These are phyloP conservation scores for Indicator maculatus DNA, from an alignment of 2,113 vertebrate species.

Conservation along the genomic window DNA sequence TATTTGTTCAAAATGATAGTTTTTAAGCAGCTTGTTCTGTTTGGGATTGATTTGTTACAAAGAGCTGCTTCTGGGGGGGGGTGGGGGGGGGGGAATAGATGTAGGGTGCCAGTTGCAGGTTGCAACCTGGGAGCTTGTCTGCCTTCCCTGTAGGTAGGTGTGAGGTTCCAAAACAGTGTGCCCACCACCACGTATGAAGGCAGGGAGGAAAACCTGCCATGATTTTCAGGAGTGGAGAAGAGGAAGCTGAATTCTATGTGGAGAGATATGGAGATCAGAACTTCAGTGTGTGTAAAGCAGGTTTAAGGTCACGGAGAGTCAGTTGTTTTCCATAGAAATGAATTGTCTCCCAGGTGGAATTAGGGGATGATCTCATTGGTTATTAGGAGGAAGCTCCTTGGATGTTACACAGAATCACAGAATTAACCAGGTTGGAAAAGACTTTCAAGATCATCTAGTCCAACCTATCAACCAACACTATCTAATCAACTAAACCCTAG, in stretches of 20 bases:
- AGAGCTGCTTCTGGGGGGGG: neutral
- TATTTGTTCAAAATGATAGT: constrained; percentile 55
- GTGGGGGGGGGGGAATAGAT: neutral
- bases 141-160: neutral
- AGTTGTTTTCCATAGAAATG: neutral
- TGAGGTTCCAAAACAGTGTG: fast-evolving
- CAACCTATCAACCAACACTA: too few species aligned
- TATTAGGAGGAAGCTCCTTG: too few species aligned
- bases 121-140: neutral
- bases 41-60: neutral
- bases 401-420: neutral
- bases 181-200: neutral
- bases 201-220: neutral
- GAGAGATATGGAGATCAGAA: neutral
- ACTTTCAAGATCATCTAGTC: too few species aligned
- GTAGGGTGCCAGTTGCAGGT: neutral
- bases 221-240: neutral
- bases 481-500: too few species aligned
- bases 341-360: neutral
- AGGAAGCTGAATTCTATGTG: neutral
- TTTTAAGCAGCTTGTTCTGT: constrained; percentile 21
- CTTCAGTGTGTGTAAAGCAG: neutral
- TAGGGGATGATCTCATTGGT: neutral
- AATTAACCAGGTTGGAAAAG: too few species aligned
- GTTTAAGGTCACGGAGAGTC: neutral